Base-by-base conservation (phyloP, 2,797 vertebrate genomes). In the Apogon hyalosoma region DNA sequence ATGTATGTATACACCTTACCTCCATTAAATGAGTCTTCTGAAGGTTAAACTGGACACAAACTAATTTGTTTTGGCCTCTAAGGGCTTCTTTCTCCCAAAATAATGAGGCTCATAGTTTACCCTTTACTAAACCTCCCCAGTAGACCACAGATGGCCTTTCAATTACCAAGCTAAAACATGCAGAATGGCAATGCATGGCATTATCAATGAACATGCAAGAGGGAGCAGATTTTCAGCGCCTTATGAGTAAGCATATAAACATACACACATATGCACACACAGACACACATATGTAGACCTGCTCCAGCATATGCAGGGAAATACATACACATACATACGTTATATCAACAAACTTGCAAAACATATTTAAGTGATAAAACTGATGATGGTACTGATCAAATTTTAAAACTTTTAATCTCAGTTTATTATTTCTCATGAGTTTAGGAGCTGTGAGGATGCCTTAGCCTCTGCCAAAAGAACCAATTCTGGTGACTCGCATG, bases 31-130 rank as follows among this genome's bases (percentile, higher is more conserved):
- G 78, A 87, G 82, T 81, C 83, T 79, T 80, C 60, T 84, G 90
- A 92, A 92, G 91, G 90, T 91, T 90, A 90, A 92, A 84, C 67
- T 83, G 84, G 89, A 90, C 87, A 90, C 80, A 89, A 87, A 88
- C 73, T 87, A 81, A 91, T 92, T 87, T 83, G 77, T 80, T 88
- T 80, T 61, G 76, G 77, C 84, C 85, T 84, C 84, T 15, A 16
- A 79, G 73, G 80, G 79, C 63, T 57, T 75, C 63, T 31, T 64
- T 55, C 65, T 60, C 75, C 69, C 79, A 77, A 90, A 90, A 90
- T 90, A 92, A 92, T 87, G 87, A 91, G 87, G 70, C 53, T 85
- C 6, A 11, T 80, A 85, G 84, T 90, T 90, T 90, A 91, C 88
- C 89, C 87, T 86, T 86, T 87, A 68, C 87, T 85, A 85, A 91